Evolutionary conservation across 2,888 invertebrate species (phyloP), one percentile per base, ranked within the genome.

Genomic region (Acanthopleura granulata): DNA sequence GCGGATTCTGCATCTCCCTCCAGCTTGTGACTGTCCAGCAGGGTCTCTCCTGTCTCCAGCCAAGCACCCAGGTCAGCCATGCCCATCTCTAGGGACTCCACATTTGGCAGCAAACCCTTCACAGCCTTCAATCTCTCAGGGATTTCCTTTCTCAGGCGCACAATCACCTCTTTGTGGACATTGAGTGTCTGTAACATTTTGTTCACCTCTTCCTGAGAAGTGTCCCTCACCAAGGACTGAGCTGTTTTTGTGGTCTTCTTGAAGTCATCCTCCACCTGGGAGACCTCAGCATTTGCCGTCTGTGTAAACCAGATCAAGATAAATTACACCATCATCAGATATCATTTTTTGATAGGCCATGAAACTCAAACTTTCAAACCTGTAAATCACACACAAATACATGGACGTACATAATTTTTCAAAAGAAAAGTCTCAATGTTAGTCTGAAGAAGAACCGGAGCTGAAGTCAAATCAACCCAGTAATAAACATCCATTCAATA

Each of bases 201-300:
- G 84, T 96, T 97, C 0, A 98, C 97, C 86, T 97, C 96, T 72
- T 97, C 96, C 49, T 97, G 93, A 0, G 95, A 94, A 74, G 97
- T 92, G 88, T 97, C 96, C 77, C 95, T 96, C 74, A 98, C 96
- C 1, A 98, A 92, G 15, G 93, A 94, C 91, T 98, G 97, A 91
- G 97, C 97, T 75, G 95, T 95, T 89, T 96, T 96, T 91, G 97
- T 97, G 66, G 97, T 94, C 76, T 93, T 94, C 91, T 97, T 97
- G 89, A 97, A 97, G 1, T 97, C 91, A 78, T 95, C 95, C 89
- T 98, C 97, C 79, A 96, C 94, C 66, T 94, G 94, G 85, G 96
- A 96, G 0, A 97, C 93, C 91, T 97, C 95, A 1, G 93, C 92
- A 89, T 95, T 95, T 50, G 96, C 92, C 78, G 93, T 93, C 91